Evolutionary conservation across 1,140 invertebrate genomes (phyloP).

Genomic region (Trichonephila clavata): DNA sequence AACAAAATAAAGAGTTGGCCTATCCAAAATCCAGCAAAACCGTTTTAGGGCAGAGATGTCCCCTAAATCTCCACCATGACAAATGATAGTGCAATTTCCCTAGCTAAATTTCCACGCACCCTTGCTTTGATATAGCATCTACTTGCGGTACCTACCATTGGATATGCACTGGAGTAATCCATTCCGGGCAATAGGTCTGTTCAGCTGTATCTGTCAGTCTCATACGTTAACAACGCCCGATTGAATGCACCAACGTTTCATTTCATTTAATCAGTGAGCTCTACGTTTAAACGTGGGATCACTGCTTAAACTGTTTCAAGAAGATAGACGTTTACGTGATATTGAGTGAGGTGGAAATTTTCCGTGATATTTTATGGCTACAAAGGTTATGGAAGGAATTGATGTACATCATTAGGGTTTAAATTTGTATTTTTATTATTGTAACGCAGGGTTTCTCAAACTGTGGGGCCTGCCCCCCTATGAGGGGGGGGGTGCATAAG

Average conservation of each 20-base stretch:
- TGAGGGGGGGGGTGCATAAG: no score
- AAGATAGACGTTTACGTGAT: not conserved
- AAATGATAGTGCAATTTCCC: constrained; percentile 5
- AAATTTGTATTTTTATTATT: no score
- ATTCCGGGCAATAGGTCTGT: constrained; percentile 14
- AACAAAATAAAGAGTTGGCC: not conserved
- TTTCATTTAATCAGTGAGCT: not conserved
- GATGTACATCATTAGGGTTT: not conserved
- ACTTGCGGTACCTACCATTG: not conserved
- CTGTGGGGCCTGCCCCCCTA: no score
- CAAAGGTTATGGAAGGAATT: not conserved
- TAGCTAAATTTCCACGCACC: constrained; percentile 1
- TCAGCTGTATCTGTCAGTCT: constrained; percentile 27
- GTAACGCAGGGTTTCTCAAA: no score
- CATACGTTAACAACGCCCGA: constrained; percentile 39
- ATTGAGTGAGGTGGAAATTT: no score
- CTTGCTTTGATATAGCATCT: not conserved
- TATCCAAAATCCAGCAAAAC: not conserved
- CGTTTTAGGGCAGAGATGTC: not conserved
- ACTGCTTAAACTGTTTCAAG: not conserved
- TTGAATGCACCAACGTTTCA: constrained; percentile 7
- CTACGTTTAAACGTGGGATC: not conserved
- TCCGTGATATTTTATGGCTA: no score
- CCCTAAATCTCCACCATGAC: not conserved
- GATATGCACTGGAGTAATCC: constrained; percentile 7